Evolutionary conservation across 2,888 invertebrate genomes (phyloP), one percentile per base, ranked within the genome.

Genomic region (Cephus nigrinus): DNA sequence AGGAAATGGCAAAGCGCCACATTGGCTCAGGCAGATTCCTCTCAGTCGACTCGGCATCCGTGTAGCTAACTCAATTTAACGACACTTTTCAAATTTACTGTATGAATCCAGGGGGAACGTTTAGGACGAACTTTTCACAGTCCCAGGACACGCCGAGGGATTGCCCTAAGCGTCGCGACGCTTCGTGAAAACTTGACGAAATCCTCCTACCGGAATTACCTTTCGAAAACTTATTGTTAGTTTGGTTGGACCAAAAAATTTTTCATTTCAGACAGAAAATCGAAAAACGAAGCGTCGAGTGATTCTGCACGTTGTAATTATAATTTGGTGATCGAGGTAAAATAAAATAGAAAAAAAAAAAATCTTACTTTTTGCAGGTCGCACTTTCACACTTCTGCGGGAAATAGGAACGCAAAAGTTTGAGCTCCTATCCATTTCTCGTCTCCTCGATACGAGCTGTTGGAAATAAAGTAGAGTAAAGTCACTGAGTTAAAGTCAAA

Each of bases 51-150:
- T 23, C 55, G 55, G 55, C 23, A 23, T 23, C 23, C 9, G 9
- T 9, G 77, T 75, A 78, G 72, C 78, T 80, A 82, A 81, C 77
- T 81, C 80, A 80, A 82, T 83, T 82, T 81, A 82, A 83, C 80
- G 81, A 83, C 76, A 81, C 81, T 82, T 82, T 76, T 75, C 73
- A 78, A 80, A 82, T 71, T 71, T 71, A 31, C 23, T 15, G 23
- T 55, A 55, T 23, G 23, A 55, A 55, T 23, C 23, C 55, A 15
- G 55, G 9, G 55, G 55, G 55, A 55, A 55, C 55, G 55, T 55
- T 55, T 55, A 55, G 55, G 55, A 23, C 5, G 55, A 23, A 55
- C 23, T 55, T 55, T 55, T 55, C 55, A 55, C 23, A 55, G 9
- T 55, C 9, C 23, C 55, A 9, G 55, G 9, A 9, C 23, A 55